Base-by-base conservation (phyloP, 92 coral and sea anemone species). In the Paramuricea clavata region DNA sequence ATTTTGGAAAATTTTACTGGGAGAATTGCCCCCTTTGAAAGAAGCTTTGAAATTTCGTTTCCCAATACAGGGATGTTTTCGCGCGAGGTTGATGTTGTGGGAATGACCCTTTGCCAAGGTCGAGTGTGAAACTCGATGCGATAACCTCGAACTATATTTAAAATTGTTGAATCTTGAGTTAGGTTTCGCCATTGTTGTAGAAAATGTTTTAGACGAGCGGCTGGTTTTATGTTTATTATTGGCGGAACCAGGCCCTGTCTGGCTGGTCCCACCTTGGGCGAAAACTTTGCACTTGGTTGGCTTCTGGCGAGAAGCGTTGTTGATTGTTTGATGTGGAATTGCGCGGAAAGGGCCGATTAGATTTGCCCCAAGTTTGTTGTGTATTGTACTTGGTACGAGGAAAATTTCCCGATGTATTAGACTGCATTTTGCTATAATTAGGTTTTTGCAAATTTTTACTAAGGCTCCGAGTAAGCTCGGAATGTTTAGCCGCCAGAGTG, bases 401-500 rank as follows among this genome's bases (percentile, higher is more conserved):
- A 47, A 16, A 12, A 12, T 6, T 0, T 17, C 21, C n/a, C n/a
- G n/a, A n/a, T n/a, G n/a, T n/a, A n/a, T n/a, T 10, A 12, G 23
- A 23, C 26, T 0, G 22, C 31, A 5, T 1, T 31, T 1, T 32
- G 25, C 11, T 19, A 11, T 11, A 35, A 11, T 2, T 16, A 0
- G 74, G 39, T 68, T 68, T 68, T 30, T 68, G 74, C 5, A 68
- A 34, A 25, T 68, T 68, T 68, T 68, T 68, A 0, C 36, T 1
- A 31, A 31, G 74, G 12, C 42, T 68, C 16, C 39, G 42, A 35
- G 74, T 26, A 15, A 68, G 74, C 25, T 68, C 74, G 19, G 74
- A 30, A 21, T 68, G 35, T 31, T 85, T 85, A 35, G 88, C 61
- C 2, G 88, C 88, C 8, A 85, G 19, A 8, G 32, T 6, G 10